Percentiles rank a stretch among this genome's conserved stretches.
Evolutionary conservation across 2,113 vertebrate species (phyloP).

Genomic region (Monopterus albus): DNA sequence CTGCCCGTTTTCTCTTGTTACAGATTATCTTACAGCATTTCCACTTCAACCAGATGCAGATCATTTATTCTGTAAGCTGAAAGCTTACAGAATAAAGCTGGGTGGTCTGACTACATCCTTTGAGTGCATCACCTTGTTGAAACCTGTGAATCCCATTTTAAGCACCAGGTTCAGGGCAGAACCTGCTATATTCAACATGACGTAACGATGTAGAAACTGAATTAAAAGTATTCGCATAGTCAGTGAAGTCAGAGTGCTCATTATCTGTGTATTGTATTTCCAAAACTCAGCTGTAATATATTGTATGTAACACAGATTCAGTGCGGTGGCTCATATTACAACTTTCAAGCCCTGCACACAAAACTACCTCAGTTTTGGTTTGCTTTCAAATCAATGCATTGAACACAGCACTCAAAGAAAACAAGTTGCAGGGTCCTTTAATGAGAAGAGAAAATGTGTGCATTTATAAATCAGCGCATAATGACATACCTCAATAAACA

Average conservation of each 20-base stretch:
- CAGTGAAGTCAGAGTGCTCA: not conserved
- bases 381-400: not conserved
- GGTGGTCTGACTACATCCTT: not conserved
- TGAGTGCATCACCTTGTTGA: conserved; percentile 39
- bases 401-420: not conserved
- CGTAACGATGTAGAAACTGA: not conserved
- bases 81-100: too few species aligned
- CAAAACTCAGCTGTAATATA: not conserved
- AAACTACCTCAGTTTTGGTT: not conserved
- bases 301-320: not conserved
- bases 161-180: not conserved
- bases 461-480: conserved; percentile 28
- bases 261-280: conserved; percentile 12
- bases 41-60: conserved; percentile 10
- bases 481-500: conserved; percentile 43
- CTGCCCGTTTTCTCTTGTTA: conserved; percentile 40
- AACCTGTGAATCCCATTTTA: conserved; percentile 45
- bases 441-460: conserved; percentile 14
- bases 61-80: conserved; percentile 40
- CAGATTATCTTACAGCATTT: conserved; percentile 22
- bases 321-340: not conserved
- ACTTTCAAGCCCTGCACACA: not conserved
- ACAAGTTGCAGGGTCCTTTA: not conserved
- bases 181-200: conserved; percentile 19
- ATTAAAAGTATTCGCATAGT: conserved; percentile 28